Percentiles rank a stretch among this genome's conserved stretches.
These are phyloP conservation scores for Chelonoidis abingdonii DNA, from an alignment of 2,113 vertebrate genomes.

Conservation along the genomic window DNA sequence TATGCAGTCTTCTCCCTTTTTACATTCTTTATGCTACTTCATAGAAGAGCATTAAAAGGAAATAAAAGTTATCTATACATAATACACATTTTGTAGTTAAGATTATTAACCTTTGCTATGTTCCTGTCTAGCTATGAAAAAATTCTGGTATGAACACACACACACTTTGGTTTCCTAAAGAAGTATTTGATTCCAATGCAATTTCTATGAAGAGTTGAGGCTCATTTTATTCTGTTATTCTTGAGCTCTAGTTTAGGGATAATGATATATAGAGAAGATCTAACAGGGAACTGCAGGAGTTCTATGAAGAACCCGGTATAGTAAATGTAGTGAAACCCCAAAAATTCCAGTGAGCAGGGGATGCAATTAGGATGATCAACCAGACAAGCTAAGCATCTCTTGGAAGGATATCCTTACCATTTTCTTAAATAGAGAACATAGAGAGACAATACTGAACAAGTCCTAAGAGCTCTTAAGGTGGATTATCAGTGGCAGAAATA, in stretches of 20 bases:
- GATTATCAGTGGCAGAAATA: background rate
- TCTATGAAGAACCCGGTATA: background rate
- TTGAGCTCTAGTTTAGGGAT: background rate
- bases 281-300: background rate
- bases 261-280: background rate
- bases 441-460: background rate
- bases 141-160: background rate
- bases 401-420: background rate
- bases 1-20: slow-evolving; percentile 18
- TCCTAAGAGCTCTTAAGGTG: background rate
- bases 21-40: background rate
- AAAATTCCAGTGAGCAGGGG: background rate
- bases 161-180: accelerated
- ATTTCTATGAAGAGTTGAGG: background rate
- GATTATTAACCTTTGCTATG: background rate
- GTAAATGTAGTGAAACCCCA: background rate
- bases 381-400: background rate
- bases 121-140: background rate
- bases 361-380: background rate
- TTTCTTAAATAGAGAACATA: no score
- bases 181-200: background rate
- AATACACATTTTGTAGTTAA: background rate
- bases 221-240: background rate
- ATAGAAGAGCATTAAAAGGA: background rate
- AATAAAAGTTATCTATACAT: background rate